These are phyloP conservation scores for Rhopalosiphum maidis DNA, from an alignment of 1,140 invertebrate genomes.

Conservation along the genomic window DNA sequence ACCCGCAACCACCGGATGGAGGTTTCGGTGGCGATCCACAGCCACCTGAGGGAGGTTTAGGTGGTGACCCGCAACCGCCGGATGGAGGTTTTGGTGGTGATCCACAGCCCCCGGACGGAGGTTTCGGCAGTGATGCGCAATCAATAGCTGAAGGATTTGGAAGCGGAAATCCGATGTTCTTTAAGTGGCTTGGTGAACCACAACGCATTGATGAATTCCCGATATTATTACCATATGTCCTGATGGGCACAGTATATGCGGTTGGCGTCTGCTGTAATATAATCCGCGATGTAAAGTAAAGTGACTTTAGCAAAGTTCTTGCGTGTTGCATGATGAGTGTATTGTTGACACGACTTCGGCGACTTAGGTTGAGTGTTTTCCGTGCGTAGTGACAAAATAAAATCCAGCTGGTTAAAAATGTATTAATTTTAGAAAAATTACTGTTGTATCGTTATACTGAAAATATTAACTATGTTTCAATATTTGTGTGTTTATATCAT, in stretches of 20 bases:
- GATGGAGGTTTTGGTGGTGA: no score
- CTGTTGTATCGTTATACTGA: no score
- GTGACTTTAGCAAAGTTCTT: not conserved
- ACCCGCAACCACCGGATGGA: no score
- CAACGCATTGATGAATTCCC: not conserved
- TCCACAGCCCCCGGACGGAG: no score
- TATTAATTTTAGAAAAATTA: not conserved
- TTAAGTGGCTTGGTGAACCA: not conserved
- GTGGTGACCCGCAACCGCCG: no score
- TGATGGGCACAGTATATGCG: rapidly evolving
- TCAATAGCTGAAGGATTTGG: no score
- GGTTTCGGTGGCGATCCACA: no score
- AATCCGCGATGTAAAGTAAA: not conserved
- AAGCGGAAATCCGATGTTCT: not conserved
- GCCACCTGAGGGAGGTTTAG: no score
- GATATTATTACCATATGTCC: not conserved
- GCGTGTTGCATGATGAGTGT: not conserved
- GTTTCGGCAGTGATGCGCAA: no score
- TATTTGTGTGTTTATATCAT: not conserved
- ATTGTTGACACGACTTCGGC: no score
- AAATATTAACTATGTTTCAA: not conserved
- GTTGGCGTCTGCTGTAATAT: not conserved
- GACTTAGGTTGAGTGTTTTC: not conserved
- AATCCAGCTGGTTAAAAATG: not conserved
- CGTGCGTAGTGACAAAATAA: not conserved